Evolutionary conservation across 2,888 invertebrate species (phyloP).

Genomic region (Lepidocyrtoides sp.): DNA sequence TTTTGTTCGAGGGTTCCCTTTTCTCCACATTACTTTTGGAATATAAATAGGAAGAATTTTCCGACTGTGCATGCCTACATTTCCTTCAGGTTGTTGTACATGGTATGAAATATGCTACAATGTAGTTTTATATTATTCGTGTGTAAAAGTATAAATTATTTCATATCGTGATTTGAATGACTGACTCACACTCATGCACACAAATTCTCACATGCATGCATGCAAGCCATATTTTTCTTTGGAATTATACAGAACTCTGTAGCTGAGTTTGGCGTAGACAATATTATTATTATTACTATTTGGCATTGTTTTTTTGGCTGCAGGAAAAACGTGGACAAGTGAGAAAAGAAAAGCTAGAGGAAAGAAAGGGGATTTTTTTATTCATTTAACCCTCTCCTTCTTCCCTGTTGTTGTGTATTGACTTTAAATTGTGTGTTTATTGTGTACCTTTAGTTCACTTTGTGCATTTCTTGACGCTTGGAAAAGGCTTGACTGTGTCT

Average conservation of each 20-base stretch:
- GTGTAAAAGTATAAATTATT: conserved; percentile 53
- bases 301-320: background rate
- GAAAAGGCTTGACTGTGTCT: no score
- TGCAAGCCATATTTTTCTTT: no score
- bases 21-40: background rate
- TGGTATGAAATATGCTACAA: conserved; percentile 9
- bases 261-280: background rate
- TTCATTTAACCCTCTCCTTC: conserved; percentile 9
- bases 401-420: background rate
- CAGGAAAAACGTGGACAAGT: background rate
- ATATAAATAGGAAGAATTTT: conserved; percentile 1
- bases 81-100: conserved; percentile 6
- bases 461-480: background rate
- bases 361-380: conserved; percentile 20
- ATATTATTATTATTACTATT: background rate
- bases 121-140: background rate
- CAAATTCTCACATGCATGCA: background rate
- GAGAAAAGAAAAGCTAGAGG: background rate
- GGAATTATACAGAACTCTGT: background rate
- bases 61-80: conserved; percentile 10
- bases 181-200: conserved; percentile 23
- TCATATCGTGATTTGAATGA: conserved; percentile 51
- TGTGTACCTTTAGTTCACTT: background rate
- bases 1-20: background rate
- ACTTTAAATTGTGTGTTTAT: background rate